Percentiles rank a stretch among this genome's conserved stretches.
phyloP scores from a whole-genome alignment of 1,140 invertebrate species.

The Rhagoletis zephyria region DNA sequence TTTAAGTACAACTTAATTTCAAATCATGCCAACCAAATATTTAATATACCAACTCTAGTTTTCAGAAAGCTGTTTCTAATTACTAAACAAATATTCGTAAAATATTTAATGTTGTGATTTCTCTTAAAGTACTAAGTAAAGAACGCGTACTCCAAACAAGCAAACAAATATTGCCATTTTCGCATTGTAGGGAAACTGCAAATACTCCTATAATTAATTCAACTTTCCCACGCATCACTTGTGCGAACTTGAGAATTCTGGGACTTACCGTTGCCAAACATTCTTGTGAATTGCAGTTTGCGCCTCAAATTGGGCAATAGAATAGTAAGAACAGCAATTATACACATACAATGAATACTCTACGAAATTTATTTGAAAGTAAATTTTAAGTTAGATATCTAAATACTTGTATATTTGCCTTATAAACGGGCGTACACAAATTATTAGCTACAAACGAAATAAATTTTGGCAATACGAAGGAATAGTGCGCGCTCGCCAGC shows the following conservation, averaged over 20 bases:
- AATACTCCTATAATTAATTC: constrained; percentile 5
- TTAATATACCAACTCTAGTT: too few relatives aligned
- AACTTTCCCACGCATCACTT: background rate
- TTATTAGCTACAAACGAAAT: constrained; percentile 7
- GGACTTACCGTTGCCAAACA: background rate
- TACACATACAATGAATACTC: too few relatives aligned
- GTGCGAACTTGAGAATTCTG: background rate
- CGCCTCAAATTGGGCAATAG: background rate
- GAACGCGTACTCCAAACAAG: background rate
- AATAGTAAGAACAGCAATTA: background rate
- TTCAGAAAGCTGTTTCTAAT: too few relatives aligned
- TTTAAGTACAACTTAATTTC: too few relatives aligned
- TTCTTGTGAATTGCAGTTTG: constrained; percentile 23
- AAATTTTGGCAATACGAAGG: background rate
- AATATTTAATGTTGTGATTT: too few relatives aligned
- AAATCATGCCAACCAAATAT: too few relatives aligned
- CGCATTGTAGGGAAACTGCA: background rate
- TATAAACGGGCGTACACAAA: background rate
- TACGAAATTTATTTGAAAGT: too few relatives aligned
- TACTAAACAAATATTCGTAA: too few relatives aligned
- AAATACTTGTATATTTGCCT: background rate
- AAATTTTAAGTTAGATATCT: too few relatives aligned
- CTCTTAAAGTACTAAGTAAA: too few relatives aligned
- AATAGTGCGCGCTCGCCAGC: background rate
- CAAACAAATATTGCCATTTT: background rate